A percentile compares a stretch with the other conserved stretches of the same genome.
Evolutionary conservation across 2,888 invertebrate species (phyloP).

Genomic region (Seira musarum): DNA sequence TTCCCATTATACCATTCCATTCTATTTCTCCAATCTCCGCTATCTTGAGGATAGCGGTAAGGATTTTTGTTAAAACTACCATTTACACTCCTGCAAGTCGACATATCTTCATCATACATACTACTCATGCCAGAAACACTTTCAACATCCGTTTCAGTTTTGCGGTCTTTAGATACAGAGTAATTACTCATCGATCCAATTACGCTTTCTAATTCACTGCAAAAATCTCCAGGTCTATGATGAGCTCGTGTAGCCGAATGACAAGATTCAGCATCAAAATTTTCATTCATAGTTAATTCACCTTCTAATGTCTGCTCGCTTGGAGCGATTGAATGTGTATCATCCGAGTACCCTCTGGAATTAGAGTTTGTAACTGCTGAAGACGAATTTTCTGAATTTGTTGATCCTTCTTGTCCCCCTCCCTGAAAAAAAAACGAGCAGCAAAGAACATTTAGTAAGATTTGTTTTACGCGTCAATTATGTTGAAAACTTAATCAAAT

Average conservation of each 20-base stretch:
- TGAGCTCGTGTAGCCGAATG: slow-evolving; percentile 27
- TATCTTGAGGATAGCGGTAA: slow-evolving; percentile 22
- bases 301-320: slow-evolving; percentile 40
- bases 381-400: too few relatives aligned
- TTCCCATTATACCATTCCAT: slow-evolving; percentile 43
- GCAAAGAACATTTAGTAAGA: too few relatives aligned
- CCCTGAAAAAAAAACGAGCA: too few relatives aligned
- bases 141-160: slow-evolving; percentile 40
- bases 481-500: too few relatives aligned
- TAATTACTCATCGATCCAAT: slow-evolving; percentile 60
- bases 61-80: slow-evolving; percentile 20
- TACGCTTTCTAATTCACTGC: slow-evolving; percentile 65
- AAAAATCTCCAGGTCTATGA: slow-evolving; percentile 59
- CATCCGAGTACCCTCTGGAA: slow-evolving; percentile 27
- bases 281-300: slow-evolving; percentile 28
- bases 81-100: neutral
- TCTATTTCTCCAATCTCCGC: slow-evolving; percentile 43
- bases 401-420: too few relatives aligned
- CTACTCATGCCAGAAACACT: slow-evolving; percentile 46
- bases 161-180: slow-evolving; percentile 14
- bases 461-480: too few relatives aligned
- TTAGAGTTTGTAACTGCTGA: slow-evolving; percentile 1
- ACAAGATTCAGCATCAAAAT: slow-evolving; percentile 39
- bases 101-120: slow-evolving; percentile 30
- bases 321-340: slow-evolving; percentile 38